phyloP scores from a whole-genome alignment of 2,888 invertebrate species.

The Epiblema foenella region DNA sequence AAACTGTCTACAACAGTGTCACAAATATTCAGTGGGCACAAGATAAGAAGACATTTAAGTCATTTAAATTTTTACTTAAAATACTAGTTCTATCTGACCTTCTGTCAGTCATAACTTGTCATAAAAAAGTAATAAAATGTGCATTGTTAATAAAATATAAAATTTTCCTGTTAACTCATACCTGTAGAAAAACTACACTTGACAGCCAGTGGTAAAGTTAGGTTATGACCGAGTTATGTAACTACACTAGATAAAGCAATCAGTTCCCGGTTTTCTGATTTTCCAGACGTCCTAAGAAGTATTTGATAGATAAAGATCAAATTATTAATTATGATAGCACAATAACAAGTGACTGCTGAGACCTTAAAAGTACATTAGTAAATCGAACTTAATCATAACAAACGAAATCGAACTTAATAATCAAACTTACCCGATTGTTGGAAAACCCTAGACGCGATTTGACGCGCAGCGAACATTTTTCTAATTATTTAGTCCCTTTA shows the following conservation, averaged over 20 bases:
- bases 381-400: slow-evolving; percentile 39
- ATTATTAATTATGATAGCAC: not conserved
- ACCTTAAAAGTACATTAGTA: not conserved
- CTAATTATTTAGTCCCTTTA: slow-evolving; percentile 1
- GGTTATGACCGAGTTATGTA: slow-evolving; percentile 69
- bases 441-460: slow-evolving; percentile 68
- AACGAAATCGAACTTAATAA: slow-evolving; percentile 36
- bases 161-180: slow-evolving; percentile 37
- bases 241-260: slow-evolving; percentile 46
- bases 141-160: not conserved
- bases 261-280: not conserved
- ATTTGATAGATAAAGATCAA: not conserved
- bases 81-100: not conserved
- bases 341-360: not conserved
- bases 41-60: not conserved
- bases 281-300: too few species aligned
- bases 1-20: not conserved
- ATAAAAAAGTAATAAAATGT: not conserved
- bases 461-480: slow-evolving; percentile 69
- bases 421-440: slow-evolving; percentile 69
- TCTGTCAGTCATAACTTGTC: not conserved
- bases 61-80: not conserved
- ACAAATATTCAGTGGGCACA: not conserved
- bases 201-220: slow-evolving; percentile 41
- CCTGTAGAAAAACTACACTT: slow-evolving; percentile 5